Conservation (phyloP, 1,140 invertebrate genomes). For the Achroia grisella region DNA sequence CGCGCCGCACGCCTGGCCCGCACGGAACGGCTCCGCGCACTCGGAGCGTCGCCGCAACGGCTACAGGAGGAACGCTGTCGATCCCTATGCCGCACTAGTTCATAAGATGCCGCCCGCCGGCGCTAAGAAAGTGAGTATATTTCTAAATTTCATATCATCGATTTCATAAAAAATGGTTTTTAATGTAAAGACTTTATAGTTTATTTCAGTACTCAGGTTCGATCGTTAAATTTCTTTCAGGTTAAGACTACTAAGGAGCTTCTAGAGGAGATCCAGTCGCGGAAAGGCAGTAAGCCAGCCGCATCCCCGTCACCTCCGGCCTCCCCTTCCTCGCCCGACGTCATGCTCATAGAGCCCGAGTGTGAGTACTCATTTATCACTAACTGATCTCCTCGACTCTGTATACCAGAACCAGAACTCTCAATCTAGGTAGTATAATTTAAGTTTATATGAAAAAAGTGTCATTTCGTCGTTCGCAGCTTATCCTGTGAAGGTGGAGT, state of each 20-base stretch:
- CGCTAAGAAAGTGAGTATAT: slow-evolving; percentile 45
- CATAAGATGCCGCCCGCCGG: slow-evolving; percentile 46
- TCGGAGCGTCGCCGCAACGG: slow-evolving; percentile 36
- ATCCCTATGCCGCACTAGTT: slow-evolving; percentile 48
- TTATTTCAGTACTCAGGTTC: too few relatives aligned
- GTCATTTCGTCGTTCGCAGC: too few relatives aligned
- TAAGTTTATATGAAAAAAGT: too few relatives aligned
- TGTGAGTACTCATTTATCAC: too few relatives aligned
- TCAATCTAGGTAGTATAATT: too few relatives aligned
- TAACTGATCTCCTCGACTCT: too few relatives aligned
- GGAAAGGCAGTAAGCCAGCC: slow-evolving; percentile 27
- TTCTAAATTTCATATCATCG: background rate
- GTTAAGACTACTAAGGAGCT: slow-evolving; percentile 65
- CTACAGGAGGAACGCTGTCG: slow-evolving; percentile 24
- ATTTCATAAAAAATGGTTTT: too few relatives aligned
- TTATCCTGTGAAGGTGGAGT: slow-evolving; percentile 35
- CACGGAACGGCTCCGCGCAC: slow-evolving; percentile 34
- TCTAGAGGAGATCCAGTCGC: slow-evolving; percentile 66
- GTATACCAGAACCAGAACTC: too few relatives aligned
- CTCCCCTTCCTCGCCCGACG: slow-evolving; percentile 46
- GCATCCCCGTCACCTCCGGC: slow-evolving; percentile 29
- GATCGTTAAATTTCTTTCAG: slow-evolving; percentile 15
- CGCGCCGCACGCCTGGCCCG: slow-evolving; percentile 18
- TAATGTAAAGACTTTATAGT: too few relatives aligned
- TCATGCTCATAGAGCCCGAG: slow-evolving; percentile 66